Evolutionary conservation across 1,140 invertebrate genomes (phyloP).

Genomic region (Drosophila santomea): DNA sequence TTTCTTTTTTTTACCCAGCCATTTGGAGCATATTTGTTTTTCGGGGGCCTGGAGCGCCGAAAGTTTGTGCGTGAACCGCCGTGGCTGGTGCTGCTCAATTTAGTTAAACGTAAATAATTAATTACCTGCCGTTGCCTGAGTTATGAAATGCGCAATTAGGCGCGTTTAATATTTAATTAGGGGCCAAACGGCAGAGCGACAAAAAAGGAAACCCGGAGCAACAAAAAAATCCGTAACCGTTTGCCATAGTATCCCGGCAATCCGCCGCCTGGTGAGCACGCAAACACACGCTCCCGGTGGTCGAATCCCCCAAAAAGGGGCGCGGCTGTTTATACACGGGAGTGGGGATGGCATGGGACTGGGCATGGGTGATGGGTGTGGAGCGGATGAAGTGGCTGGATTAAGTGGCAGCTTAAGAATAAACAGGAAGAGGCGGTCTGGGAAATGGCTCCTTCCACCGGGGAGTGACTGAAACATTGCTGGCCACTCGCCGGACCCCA

Average conservation of each 20-base stretch:
- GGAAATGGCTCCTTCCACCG: constrained; percentile 1
- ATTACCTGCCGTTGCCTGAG: constrained; percentile 77
- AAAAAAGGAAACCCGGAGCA: constrained; percentile 30
- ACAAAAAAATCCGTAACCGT: constrained; percentile 31
- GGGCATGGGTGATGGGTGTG: neutral
- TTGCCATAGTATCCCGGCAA: neutral
- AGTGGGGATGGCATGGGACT: neutral
- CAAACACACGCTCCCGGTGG: constrained; percentile 23
- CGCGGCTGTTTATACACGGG: constrained; percentile 25
- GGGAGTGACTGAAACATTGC: constrained; percentile 52
- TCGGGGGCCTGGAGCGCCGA: constrained; percentile 20
- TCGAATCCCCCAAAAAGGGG: constrained; percentile 3
- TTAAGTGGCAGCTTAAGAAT: constrained; percentile 78
- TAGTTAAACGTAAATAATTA: constrained; percentile 81
- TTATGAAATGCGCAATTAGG: constrained; percentile 82
- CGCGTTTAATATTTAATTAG: constrained; percentile 82
- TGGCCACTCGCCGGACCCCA: constrained; percentile 51
- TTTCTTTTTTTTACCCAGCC: neutral
- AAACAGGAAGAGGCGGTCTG: constrained; percentile 58
- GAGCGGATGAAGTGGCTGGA: constrained; percentile 70
- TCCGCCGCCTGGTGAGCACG: constrained; percentile 40
- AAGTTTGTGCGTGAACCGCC: constrained; percentile 58
- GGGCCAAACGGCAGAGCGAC: constrained; percentile 51
- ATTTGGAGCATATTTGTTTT: constrained; percentile 37
- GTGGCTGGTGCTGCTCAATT: constrained; percentile 72